phyloP scores from a whole-genome alignment of 2,797 vertebrate species.

The Trachops cirrhosus region DNA sequence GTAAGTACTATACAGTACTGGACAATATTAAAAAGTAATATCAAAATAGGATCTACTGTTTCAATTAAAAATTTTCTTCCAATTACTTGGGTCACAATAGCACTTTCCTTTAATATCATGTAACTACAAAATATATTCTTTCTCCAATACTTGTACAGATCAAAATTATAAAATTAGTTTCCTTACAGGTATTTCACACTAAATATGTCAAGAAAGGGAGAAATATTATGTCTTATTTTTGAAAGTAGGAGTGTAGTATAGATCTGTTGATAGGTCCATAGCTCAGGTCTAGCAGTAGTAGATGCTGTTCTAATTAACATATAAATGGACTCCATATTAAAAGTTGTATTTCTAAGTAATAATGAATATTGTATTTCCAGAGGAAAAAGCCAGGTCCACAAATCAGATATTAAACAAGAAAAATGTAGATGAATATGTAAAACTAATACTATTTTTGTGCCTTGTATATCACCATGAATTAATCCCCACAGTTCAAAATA shows the following conservation, averaged over 20 bases:
- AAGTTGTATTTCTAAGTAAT: neutral
- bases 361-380: neutral
- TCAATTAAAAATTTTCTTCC: slow-evolving; percentile 18
- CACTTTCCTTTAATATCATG: slow-evolving; percentile 36
- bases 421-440: neutral
- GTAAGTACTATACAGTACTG: slow-evolving; percentile 4
- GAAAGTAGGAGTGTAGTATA: slow-evolving; percentile 37
- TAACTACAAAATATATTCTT: slow-evolving; percentile 58
- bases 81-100: slow-evolving; percentile 41
- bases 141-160: slow-evolving; percentile 61
- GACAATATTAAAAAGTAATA: slow-evolving; percentile 1
- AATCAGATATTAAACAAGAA: neutral
- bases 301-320: neutral
- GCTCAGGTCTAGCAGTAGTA: neutral
- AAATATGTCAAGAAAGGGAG: slow-evolving; percentile 47
- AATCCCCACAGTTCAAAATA: neutral
- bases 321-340: neutral
- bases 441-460: neutral
- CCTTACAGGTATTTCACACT: slow-evolving; percentile 64
- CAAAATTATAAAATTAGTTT: slow-evolving; percentile 54
- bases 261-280: slow-evolving; percentile 1
- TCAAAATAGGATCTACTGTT: neutral
- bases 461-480: neutral
- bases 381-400: neutral
- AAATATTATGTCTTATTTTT: slow-evolving; percentile 10